phyloP scores from a whole-genome alignment of 2,888 invertebrate species.

The Nymphalis c-album region DNA sequence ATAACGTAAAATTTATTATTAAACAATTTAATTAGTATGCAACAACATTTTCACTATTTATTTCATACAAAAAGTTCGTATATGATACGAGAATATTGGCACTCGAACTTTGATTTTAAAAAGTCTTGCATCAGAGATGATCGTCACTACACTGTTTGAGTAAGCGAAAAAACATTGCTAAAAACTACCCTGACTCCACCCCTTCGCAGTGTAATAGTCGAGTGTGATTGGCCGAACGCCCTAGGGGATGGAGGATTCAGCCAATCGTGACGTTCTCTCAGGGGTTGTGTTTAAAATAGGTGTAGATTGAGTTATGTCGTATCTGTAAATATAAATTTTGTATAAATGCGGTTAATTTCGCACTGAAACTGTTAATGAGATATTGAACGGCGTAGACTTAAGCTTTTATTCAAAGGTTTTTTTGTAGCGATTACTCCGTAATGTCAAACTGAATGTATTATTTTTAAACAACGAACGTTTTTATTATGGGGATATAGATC shows the following conservation, averaged over 20 bases:
- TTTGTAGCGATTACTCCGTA: constrained; percentile 1
- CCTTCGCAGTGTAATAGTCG: constrained; percentile 53
- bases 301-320: constrained; percentile 79
- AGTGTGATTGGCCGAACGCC: constrained; percentile 60
- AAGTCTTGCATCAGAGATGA: constrained; percentile 51
- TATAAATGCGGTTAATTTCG: constrained; percentile 68
- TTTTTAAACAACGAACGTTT: too few species aligned
- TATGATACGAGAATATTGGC: constrained; percentile 28
- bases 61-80: constrained; percentile 29
- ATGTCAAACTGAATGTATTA: too few species aligned
- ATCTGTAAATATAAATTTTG: constrained; percentile 67
- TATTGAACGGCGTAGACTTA: constrained; percentile 44
- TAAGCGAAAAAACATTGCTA: constrained; percentile 63
- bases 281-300: constrained; percentile 71
- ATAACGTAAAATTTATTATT: not conserved
- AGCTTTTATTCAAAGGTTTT: constrained; percentile 14
- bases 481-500: too few species aligned
- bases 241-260: constrained; percentile 68
- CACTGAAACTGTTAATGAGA: constrained; percentile 62
- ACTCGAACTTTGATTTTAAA: constrained; percentile 34
- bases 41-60: constrained; percentile 10
- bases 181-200: constrained; percentile 77
- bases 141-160: constrained; percentile 64
- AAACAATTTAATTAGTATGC: not conserved
- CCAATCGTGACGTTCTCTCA: constrained; percentile 59